Evolutionary conservation across 1,140 invertebrate genomes (phyloP).

Genomic region (Rhizoglyphus robini): DNA sequence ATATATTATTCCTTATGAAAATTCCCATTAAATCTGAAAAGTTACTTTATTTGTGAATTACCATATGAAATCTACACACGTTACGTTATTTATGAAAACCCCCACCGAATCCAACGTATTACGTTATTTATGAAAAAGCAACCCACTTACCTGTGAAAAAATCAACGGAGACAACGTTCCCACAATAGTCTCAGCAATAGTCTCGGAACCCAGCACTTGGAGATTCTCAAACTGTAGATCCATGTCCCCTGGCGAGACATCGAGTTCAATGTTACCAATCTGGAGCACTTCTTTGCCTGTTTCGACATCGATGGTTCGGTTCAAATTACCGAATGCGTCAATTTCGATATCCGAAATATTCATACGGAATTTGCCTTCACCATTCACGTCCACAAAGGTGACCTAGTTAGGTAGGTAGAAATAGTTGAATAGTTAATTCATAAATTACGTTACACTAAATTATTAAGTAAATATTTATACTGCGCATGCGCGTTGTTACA

Average conservation of each 20-base stretch:
- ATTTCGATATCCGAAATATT: slow-evolving; percentile 23
- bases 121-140: too few relatives aligned
- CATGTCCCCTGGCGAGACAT: slow-evolving; percentile 16
- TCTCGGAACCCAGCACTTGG: slow-evolving; percentile 20
- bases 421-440: neutral
- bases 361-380: slow-evolving; percentile 27
- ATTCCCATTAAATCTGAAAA: too few relatives aligned
- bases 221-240: slow-evolving; percentile 26
- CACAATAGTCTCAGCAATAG: slow-evolving; percentile 17
- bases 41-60: too few relatives aligned
- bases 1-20: too few relatives aligned
- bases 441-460: neutral
- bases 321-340: slow-evolving; percentile 7
- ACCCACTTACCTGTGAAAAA: too few relatives aligned
- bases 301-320: neutral
- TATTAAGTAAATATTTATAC: too few relatives aligned
- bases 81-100: too few relatives aligned
- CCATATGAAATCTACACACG: too few relatives aligned
- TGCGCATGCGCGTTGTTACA: too few relatives aligned
- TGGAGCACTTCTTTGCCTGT: neutral
- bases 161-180: neutral
- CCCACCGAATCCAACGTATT: too few relatives aligned
- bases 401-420: slow-evolving; percentile 8
- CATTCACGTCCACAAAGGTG: slow-evolving; percentile 21
- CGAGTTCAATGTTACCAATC: slow-evolving; percentile 17